These are phyloP conservation scores for Cheilosia pagana DNA, from an alignment of 2,888 invertebrate genomes.

Conservation along the genomic window DNA sequence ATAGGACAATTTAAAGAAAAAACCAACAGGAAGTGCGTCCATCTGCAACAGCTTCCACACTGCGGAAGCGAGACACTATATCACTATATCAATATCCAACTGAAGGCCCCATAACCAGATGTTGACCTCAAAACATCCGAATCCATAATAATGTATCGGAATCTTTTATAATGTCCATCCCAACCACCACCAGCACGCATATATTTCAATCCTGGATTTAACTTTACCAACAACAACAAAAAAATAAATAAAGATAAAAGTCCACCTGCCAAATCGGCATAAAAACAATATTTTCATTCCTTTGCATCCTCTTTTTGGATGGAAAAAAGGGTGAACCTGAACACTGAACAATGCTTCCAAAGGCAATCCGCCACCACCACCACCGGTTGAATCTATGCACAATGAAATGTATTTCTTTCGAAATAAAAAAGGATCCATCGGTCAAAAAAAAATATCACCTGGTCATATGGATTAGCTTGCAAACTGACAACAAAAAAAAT, in stretches of 20 bases:
- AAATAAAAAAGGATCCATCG: slow-evolving; percentile 65
- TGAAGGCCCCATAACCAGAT: slow-evolving; percentile 43
- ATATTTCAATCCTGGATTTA: slow-evolving; percentile 58
- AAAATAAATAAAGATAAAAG: slow-evolving; percentile 28
- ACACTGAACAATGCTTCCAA: slow-evolving; percentile 53
- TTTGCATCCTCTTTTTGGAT: background rate
- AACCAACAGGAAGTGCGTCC: slow-evolving; percentile 60
- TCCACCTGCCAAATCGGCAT: slow-evolving; percentile 69
- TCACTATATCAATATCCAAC: slow-evolving; percentile 40
- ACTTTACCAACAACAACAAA: background rate
- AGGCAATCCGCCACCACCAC: slow-evolving; percentile 44
- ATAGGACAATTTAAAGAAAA: background rate
- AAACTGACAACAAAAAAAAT: slow-evolving; percentile 35
- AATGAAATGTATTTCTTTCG: slow-evolving; percentile 39
- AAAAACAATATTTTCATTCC: slow-evolving; percentile 69
- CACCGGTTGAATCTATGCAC: slow-evolving; percentile 62
- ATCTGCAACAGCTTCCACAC: slow-evolving; percentile 63
- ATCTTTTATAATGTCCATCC: slow-evolving; percentile 32
- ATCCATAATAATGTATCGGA: slow-evolving; percentile 61
- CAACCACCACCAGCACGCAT: background rate
- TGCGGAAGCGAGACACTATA: slow-evolving; percentile 36
- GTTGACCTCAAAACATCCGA: slow-evolving; percentile 64
- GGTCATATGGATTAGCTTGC: slow-evolving; percentile 66
- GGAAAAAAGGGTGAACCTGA: slow-evolving; percentile 56
- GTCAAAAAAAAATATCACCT: slow-evolving; percentile 70